Evolutionary conservation across 1,140 invertebrate species (phyloP), one percentile per base, ranked within the genome.

Genomic region (Spodoptera litura): DNA sequence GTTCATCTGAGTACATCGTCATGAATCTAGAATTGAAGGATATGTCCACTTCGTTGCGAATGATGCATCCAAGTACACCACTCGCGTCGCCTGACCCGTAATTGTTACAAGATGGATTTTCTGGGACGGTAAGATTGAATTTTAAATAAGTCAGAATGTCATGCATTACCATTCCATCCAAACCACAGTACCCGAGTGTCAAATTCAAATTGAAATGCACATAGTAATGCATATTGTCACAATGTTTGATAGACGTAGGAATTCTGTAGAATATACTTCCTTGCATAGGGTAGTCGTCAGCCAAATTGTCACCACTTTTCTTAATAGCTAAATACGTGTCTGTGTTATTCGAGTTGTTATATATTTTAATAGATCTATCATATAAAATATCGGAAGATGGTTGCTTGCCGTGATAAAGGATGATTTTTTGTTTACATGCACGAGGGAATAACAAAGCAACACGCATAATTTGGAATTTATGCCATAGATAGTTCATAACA

Each of bases 401-500:
- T 68, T 56, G 64, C 38, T 80, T 83, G 5, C 70, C 62, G 56
- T 78, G 15, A 62, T 81, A 87, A 49, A 81, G 27, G 11, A 81
- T 53, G 51, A 78, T 81, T 68, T 74, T 78, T 2, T 78, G 20
- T 51, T 83, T 79, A 31, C 86, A 87, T 4, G 66, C 49, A 10
- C 70, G 25, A 59, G 84, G 86, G 27, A 85, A 83, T 53, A 51
- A 55, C 12, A 85, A 0, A 8, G 79, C 35, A 3, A 79, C 80
- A 51, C 62, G 15, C n/a, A 83, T 68, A 1, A 83, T 74, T 35
- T 70, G 52, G 61, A 75, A 78, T 58, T 66, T 75, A 25, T 82
- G 78, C 86, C 86, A 87, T 10, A 87, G n/a, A 12, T 53, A 20
- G 61, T 87, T 87, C n/a, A 87, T 61, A 52, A 81, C 80, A 11